These are phyloP conservation scores for Cheirogaleus major DNA, from an alignment of 2,797 vertebrate genomes.

Conservation along the genomic window DNA sequence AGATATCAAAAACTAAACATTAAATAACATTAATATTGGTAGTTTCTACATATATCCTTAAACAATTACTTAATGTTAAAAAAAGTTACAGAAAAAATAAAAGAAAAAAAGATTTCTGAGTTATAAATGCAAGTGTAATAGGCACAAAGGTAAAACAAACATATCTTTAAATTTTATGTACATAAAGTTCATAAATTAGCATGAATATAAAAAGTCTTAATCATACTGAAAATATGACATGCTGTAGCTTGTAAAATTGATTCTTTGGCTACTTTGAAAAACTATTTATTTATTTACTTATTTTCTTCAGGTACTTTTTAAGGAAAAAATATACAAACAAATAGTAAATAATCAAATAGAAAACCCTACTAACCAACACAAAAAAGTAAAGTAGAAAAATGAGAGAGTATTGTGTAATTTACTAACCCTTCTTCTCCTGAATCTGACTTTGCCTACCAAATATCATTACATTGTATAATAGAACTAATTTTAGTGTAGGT, in stretches of 20 bases:
- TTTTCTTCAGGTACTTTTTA: constrained; percentile 34
- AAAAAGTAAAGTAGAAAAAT: not conserved
- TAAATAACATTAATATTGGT: constrained; percentile 20
- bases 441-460: not conserved
- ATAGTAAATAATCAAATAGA: not conserved
- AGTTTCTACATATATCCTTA: constrained; percentile 38
- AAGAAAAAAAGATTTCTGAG: not conserved
- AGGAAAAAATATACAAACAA: not conserved
- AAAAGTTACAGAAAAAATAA: not conserved
- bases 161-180: not conserved
- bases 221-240: constrained; percentile 4
- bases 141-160: constrained; percentile 17
- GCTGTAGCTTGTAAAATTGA: constrained; percentile 35
- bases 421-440: not conserved
- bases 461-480: not conserved
- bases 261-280: constrained; percentile 16
- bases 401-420: not conserved
- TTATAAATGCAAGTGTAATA: constrained; percentile 44
- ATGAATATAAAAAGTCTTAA: not conserved
- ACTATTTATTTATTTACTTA: not conserved
- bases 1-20: not conserved
- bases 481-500: not conserved
- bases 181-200: not conserved
- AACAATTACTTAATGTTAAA: constrained; percentile 35
- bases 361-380: not conserved